A percentile compares a stretch with the other conserved stretches of the same genome.
phyloP scores from a whole-genome alignment of 2,797 vertebrate genomes.

The Sebastiscus albofasciatus region DNA sequence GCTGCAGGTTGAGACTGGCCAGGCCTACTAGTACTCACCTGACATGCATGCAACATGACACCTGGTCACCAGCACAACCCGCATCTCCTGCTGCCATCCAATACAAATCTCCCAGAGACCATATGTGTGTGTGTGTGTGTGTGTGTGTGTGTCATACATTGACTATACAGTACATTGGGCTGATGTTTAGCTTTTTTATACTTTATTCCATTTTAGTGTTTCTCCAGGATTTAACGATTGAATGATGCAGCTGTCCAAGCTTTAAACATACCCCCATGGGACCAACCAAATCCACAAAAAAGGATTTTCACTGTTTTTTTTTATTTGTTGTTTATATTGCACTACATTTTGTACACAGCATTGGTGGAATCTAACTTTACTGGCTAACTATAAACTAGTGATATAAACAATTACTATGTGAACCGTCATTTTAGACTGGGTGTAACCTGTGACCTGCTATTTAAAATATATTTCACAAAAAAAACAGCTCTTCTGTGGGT shows the following conservation, averaged over 20 bases:
- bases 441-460: not conserved
- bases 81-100: conserved; percentile 37
- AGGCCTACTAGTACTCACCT: conserved; percentile 87
- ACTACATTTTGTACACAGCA: not conserved
- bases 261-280: conserved; percentile 46
- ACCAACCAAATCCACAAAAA: conserved; percentile 17
- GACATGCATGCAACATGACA: conserved; percentile 16
- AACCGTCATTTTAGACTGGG: not conserved
- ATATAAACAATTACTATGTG: not conserved
- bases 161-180: not conserved
- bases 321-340: conserved; percentile 1
- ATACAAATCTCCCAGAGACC: conserved; percentile 31
- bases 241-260: conserved; percentile 21
- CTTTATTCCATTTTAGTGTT: not conserved
- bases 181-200: conserved; percentile 29
- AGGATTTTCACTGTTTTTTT: not conserved
- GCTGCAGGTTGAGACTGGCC: conserved; percentile 96
- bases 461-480: not conserved
- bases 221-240: conserved; percentile 5
- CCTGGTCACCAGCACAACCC: conserved; percentile 68
- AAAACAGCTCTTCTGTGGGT: not conserved
- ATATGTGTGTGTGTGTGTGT: not conserved
- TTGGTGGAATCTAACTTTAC: not conserved
- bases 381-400: not conserved
- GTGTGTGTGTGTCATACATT: not conserved